Base-by-base conservation (phyloP, 2,888 invertebrate genomes). In the Eupeodes latifasciatus region DNA sequence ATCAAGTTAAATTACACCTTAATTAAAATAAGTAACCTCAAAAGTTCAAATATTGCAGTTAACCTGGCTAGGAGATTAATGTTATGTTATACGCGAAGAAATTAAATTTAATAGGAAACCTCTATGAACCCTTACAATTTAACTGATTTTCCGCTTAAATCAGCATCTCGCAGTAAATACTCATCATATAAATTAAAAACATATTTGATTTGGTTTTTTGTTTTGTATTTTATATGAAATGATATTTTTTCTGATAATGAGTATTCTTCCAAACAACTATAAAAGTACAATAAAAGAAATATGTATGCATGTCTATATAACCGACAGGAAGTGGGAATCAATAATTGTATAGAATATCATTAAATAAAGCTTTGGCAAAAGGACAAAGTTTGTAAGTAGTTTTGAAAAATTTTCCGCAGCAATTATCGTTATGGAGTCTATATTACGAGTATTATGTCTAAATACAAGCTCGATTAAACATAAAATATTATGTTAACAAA, bases 341-440 rank as follows among this genome's bases (percentile, higher is more conserved):
- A 67, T 51, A 67, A 67, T 67, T 49, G 27, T 67, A 10, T 51
- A 51, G 12, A 49, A 67, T 40, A 40, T 7, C 67, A 51, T 67
- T 34, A 34, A 51, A 67, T 36, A 47, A 11, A n/a, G 7, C 34
- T 51, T 67, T 67, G 51, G 67, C 51, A 34, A 34, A 40, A 34
- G 67, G 51, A 51, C 67, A 67, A 67, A 27, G 12, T 67, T 67
- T 34, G 9, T 51, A 67, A 67, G 10, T 67, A 19, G 2, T n/a
- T 67, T 67, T 67, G 51, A 27, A 51, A 40, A 67, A 51, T 67
- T 51, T 19, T 67, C 67, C 67, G 67, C 67, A 67, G 67, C n/a
- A 67, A 67, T 67, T 67, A 67, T 67, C 16, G n/a, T 49, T 67
- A 64, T 64, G 14, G 12, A 6, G 19, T 55, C 9, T 55, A 12